These are phyloP conservation scores for Bradypodion ventrale DNA, from an alignment of 2,797 vertebrate species.

Conservation along the genomic window DNA sequence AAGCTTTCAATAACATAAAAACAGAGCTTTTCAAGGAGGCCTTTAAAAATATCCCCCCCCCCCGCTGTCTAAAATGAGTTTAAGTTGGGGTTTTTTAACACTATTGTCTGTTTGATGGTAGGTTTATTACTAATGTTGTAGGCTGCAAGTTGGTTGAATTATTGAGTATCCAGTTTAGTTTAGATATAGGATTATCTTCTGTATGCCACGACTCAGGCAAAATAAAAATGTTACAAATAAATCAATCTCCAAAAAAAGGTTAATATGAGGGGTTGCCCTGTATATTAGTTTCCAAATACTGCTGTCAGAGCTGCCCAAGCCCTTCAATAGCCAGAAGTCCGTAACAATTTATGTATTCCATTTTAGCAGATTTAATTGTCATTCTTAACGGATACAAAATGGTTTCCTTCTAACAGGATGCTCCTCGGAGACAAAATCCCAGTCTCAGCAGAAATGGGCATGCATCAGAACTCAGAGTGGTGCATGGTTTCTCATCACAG, in stretches of 20 bases:
- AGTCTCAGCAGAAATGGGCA: slow-evolving; percentile 46
- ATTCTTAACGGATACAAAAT: not conserved
- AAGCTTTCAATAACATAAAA: too few relatives aligned
- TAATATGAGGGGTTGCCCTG: not conserved
- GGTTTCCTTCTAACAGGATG: fast-evolving
- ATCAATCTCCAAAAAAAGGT: not conserved
- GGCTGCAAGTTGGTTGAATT: too few relatives aligned
- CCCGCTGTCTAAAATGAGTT: too few relatives aligned
- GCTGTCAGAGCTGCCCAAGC: not conserved
- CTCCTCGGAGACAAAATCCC: not conserved
- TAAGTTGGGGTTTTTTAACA: too few relatives aligned
- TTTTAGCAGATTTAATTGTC: not conserved
- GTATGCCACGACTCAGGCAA: too few relatives aligned
- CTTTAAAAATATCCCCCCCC: too few relatives aligned
- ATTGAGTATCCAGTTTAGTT: too few relatives aligned
- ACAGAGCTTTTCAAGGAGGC: too few relatives aligned
- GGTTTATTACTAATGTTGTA: too few relatives aligned
- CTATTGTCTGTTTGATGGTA: too few relatives aligned
- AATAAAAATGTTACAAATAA: too few relatives aligned
- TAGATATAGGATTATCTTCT: too few relatives aligned
- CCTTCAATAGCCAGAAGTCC: not conserved
- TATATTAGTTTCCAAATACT: not conserved
- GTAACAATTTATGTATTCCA: not conserved
- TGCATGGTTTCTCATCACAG: slow-evolving; percentile 70
- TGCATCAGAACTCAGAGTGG: slow-evolving; percentile 68